Evolutionary conservation across 2,797 vertebrate species (phyloP).

Genomic region (Mionectes olivaceus): DNA sequence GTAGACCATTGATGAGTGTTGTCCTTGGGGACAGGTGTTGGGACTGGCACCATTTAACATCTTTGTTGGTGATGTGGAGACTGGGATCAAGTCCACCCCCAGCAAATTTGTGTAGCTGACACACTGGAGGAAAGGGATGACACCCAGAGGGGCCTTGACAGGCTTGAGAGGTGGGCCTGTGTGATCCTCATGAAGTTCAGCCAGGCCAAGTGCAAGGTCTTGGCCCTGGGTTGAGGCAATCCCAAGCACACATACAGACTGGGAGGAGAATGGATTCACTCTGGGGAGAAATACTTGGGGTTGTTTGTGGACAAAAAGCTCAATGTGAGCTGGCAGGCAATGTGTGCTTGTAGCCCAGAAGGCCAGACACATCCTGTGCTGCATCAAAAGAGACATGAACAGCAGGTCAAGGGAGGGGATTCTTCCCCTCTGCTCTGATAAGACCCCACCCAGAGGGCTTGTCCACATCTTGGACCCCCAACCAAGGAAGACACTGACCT

Average conservation of each 20-base stretch:
- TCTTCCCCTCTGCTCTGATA: not conserved
- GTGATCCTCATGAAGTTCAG: not conserved
- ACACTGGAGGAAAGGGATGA: not conserved
- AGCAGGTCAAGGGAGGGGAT: not conserved
- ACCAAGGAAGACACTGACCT: not conserved
- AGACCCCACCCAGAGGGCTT: not conserved
- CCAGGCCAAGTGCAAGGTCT: not conserved
- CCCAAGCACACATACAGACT: not conserved
- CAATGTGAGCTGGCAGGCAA: not conserved
- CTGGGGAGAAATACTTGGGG: not conserved
- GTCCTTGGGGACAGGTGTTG: no score
- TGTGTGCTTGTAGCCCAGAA: not conserved
- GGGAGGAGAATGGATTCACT: accelerated
- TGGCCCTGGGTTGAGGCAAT: not conserved
- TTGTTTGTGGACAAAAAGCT: not conserved
- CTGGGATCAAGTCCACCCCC: not conserved
- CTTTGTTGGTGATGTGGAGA: not conserved
- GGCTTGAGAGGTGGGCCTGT: not conserved
- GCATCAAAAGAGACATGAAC: not conserved
- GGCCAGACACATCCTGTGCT: not conserved
- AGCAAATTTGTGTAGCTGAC: not conserved
- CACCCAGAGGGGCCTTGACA: not conserved
- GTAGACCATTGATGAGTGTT: no score
- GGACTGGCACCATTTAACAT: not conserved
- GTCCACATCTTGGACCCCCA: not conserved